These are phyloP conservation scores for Atherinosoma microstoma DNA, from an alignment of 2,797 vertebrate species.

Conservation along the genomic window DNA sequence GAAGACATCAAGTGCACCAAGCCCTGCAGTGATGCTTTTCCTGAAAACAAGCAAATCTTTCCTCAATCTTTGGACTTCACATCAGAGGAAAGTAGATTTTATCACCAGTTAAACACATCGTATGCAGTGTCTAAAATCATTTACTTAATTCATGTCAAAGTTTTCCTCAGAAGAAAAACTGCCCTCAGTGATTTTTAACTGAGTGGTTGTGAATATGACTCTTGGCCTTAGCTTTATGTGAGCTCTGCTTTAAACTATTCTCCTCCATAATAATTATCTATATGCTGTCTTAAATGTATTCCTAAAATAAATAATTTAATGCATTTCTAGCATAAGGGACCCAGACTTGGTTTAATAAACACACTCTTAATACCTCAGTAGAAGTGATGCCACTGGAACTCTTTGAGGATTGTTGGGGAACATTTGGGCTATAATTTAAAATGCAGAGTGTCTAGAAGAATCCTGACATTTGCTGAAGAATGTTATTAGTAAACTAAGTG, in stretches of 20 bases:
- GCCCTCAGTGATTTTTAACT: not conserved
- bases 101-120: not conserved
- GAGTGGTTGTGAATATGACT: not conserved
- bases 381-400: too few species aligned
- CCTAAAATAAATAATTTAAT: too few species aligned
- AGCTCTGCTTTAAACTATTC: not conserved
- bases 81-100: not conserved
- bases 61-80: not conserved
- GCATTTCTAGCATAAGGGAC: too few species aligned
- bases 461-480: not conserved
- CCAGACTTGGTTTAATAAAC: too few species aligned
- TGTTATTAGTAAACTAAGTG: too few species aligned
- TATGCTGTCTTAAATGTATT: not conserved
- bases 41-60: not conserved
- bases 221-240: not conserved
- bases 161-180: too few species aligned
- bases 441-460: not conserved
- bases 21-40: not conserved
- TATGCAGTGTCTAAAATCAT: not conserved
- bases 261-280: not conserved
- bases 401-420: too few species aligned
- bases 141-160: too few species aligned
- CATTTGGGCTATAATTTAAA: not conserved
- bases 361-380: too few species aligned
- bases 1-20: not conserved